These are phyloP conservation scores for Nasonia vitripennis DNA, from an alignment of 1,140 invertebrate genomes.

Conservation along the genomic window DNA sequence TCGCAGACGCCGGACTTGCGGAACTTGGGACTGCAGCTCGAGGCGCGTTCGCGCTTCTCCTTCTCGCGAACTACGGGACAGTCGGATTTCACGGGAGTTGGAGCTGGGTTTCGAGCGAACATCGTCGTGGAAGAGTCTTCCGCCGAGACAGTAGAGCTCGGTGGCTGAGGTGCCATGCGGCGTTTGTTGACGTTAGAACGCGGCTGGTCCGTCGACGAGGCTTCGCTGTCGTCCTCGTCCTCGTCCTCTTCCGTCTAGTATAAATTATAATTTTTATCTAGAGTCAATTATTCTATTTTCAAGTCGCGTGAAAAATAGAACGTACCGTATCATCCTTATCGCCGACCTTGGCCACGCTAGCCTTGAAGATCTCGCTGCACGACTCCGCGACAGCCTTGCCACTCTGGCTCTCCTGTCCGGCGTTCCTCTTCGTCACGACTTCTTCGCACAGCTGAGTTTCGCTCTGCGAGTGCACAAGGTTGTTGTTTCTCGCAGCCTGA, in stretches of 20 bases:
- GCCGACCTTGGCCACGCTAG: background rate
- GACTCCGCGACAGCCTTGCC: background rate
- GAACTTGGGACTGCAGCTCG: constrained; percentile 81
- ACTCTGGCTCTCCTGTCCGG: background rate
- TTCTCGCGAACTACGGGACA: constrained; percentile 84
- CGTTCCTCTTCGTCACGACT: background rate
- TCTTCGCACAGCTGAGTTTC: constrained; percentile 39
- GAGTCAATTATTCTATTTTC: background rate
- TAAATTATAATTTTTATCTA: background rate
- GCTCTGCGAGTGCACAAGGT: constrained; percentile 38
- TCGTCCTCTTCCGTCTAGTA: constrained; percentile 34
- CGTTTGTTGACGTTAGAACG: constrained; percentile 73
- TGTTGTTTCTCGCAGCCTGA: background rate
- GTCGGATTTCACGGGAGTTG: constrained; percentile 70
- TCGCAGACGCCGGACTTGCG: constrained; percentile 69
- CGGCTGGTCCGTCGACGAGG: constrained; percentile 9
- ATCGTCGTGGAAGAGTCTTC: constrained; percentile 73
- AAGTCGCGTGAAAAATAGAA: background rate
- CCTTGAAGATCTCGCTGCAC: background rate
- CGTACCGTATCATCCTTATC: constrained; percentile 12
- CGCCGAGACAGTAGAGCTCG: constrained; percentile 54
- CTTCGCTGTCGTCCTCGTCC: constrained; percentile 53
- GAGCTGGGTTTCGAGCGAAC: constrained; percentile 78
- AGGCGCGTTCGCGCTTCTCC: constrained; percentile 83
- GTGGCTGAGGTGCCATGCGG: constrained; percentile 81